phyloP scores from a whole-genome alignment of 30 jellyfish, hydroid and myxozoan genomes.

The Hydractinia echinata region DNA sequence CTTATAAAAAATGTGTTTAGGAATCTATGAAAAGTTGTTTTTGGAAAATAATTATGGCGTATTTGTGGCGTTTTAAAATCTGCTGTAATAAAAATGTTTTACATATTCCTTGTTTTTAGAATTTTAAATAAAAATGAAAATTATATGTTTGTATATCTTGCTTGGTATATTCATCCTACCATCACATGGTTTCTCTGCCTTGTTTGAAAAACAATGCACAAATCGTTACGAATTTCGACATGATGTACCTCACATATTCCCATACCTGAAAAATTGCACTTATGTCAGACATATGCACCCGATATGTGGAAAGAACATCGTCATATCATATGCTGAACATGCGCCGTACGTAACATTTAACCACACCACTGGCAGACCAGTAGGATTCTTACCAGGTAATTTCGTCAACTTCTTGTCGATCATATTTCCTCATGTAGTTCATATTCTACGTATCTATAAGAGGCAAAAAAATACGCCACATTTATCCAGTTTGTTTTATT shows the following conservation, averaged over 20 bases:
- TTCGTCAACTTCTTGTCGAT: not conserved
- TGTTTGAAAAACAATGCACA: not conserved
- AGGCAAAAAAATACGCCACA: not conserved
- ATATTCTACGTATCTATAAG: not conserved
- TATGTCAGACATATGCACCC: not conserved
- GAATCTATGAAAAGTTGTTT: too few species aligned
- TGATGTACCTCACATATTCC: not conserved
- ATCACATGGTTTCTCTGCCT: too few species aligned
- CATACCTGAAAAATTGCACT: constrained; percentile 9
- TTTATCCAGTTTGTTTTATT: not conserved
- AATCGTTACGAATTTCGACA: constrained; percentile 24
- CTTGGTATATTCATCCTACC: too few species aligned
- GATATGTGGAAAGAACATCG: not conserved
- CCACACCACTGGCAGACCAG: not conserved
- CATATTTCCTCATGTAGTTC: too few species aligned
- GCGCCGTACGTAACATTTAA: constrained; percentile 8
- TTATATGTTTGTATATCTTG: too few species aligned
- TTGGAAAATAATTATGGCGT: too few species aligned
- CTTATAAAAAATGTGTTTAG: too few species aligned
- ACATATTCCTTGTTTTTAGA: too few species aligned
- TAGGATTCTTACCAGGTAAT: constrained; percentile 17
- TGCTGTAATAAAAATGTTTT: too few species aligned
- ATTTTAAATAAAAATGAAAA: too few species aligned
- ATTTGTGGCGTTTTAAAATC: too few species aligned
- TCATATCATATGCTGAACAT: not conserved